phyloP scores from a whole-genome alignment of 2,888 invertebrate species.

The Strigamia maritima region DNA sequence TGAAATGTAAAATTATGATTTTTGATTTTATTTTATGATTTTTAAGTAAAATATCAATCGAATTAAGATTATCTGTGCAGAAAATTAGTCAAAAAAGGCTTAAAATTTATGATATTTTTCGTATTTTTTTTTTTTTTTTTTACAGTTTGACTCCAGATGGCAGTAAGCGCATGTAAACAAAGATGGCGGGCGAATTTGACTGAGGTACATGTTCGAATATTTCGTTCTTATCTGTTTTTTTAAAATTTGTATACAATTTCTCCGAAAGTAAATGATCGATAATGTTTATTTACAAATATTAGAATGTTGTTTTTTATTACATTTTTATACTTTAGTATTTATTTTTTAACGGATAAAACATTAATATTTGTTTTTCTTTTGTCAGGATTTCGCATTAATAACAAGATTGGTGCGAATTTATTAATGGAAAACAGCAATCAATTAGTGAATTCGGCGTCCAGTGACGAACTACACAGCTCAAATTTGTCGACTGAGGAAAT shows the following conservation, averaged over 20 bases:
- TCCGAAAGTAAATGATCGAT: not conserved
- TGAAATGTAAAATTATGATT: too few species aligned
- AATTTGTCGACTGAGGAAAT: not conserved
- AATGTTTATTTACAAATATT: too few species aligned
- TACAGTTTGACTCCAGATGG: not conserved
- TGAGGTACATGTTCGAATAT: slow-evolving; percentile 7
- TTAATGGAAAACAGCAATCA: slow-evolving; percentile 9
- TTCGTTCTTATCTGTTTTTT: not conserved
- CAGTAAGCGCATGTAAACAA: not conserved
- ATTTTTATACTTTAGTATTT: too few species aligned
- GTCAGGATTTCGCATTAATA: not conserved
- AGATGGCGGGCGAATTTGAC: slow-evolving; percentile 26
- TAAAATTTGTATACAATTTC: not conserved
- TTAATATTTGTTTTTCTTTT: not conserved
- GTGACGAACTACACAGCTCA: not conserved
- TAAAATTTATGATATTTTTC: too few species aligned
- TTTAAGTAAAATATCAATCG: too few species aligned
- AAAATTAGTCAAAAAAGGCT: too few species aligned
- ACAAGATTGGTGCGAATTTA: not conserved
- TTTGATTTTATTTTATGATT: too few species aligned
- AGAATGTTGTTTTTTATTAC: not conserved
- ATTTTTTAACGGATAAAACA: not conserved
- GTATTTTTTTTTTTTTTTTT: too few species aligned
- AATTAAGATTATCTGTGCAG: too few species aligned
- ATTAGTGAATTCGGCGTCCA: not conserved